Evolutionary conservation across 2,113 vertebrate species (phyloP).

Genomic region (Perca fluviatilis): DNA sequence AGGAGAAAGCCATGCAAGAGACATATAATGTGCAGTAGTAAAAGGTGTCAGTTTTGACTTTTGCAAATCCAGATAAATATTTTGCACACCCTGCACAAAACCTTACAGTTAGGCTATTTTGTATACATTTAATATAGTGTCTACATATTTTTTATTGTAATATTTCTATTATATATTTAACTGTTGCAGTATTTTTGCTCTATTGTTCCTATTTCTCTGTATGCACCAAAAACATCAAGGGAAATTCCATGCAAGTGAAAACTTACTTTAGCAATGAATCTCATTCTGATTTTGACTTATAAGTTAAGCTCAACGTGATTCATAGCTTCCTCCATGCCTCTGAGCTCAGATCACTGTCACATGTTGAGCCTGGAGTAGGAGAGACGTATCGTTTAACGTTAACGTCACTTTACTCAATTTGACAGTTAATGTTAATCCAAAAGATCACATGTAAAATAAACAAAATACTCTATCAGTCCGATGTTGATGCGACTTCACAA

Average conservation of each 20-base stretch:
- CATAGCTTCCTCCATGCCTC: slow-evolving; percentile 43
- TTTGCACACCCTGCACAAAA: too few relatives aligned
- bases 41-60: background rate
- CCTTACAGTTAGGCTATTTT: too few relatives aligned
- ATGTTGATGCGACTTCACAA: background rate
- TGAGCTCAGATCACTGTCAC: slow-evolving; percentile 56
- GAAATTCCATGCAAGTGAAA: too few relatives aligned
- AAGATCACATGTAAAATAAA: background rate
- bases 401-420: background rate
- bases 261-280: too few relatives aligned
- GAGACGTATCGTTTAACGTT: background rate
- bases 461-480: background rate
- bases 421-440: background rate
- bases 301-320: slow-evolving; percentile 29
- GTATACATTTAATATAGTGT: too few relatives aligned
- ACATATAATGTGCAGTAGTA: background rate
- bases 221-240: too few relatives aligned
- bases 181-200: too few relatives aligned
- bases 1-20: background rate
- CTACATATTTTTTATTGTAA: too few relatives aligned
- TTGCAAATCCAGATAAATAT: background rate
- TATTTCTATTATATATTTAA: too few relatives aligned
- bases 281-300: background rate
- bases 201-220: too few relatives aligned
- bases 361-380: slow-evolving; percentile 16